Base-by-base conservation (phyloP, 2,113 vertebrate species). In the Hemichromis elongatus region DNA sequence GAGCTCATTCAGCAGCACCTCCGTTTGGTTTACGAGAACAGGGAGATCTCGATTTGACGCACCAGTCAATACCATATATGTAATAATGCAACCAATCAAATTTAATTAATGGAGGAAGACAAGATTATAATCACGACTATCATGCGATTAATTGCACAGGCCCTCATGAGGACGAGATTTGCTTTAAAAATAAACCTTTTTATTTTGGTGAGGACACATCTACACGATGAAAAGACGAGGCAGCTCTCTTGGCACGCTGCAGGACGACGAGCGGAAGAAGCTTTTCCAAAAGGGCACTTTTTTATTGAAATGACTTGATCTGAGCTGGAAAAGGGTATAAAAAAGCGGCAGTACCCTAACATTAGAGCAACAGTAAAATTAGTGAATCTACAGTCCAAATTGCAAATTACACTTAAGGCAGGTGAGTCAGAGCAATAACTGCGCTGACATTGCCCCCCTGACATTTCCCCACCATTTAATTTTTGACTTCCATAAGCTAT, bases 341-440 rank as follows among this genome's bases (percentile, higher is more conserved):
- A 90, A 90, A 90, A 86, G 81, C 16, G 1, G 19, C 14, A 26
- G 45, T 13, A 81, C 54, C 63, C 90, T 35, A 83, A 86, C 89
- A 88, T 92, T 89, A 90, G 33, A 88, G 68, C 57, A 88, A 88
- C 86, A 87, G 83, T 91, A 89, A 93, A 95, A 93, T 55, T 35
- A 82, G 50, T 35, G 73, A 80, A 82, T 82, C 80, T 84, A 26
- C 66, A 33, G 42, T 78, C 83, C 83, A 90, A 92, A 93, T 89
- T 63, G 82, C 80, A 88, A 93, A 93, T 92, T 84, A 90, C 75
- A 87, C 85, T 90, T 88, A 90, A 90, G 77, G 86, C 88, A 90
- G 93, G 88, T 93, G 90, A 90, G 81, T 90, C 89, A 82, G 52
- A 47, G 92, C 81, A 88, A 89, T 94, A 94, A 94, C 90, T 66